Evolutionary conservation across 2,888 invertebrate genomes (phyloP).

Genomic region (Netelia melanura): DNA sequence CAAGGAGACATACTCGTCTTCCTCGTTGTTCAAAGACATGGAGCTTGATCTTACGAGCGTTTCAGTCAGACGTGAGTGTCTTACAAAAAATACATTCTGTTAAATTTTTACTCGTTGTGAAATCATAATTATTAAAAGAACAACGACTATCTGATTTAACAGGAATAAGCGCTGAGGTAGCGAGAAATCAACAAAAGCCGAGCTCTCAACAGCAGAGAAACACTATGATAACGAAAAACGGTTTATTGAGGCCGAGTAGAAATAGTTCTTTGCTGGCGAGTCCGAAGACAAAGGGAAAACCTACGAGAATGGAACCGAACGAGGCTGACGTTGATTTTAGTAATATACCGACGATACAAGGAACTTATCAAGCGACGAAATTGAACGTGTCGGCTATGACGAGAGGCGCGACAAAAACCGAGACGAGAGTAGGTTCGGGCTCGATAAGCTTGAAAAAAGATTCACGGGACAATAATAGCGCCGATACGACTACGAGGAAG

Average conservation of each 20-base stretch:
- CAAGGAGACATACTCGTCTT: conserved; percentile 90
- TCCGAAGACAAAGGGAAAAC: conserved; percentile 76
- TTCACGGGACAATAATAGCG: conserved; percentile 26
- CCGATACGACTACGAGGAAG: conserved; percentile 48
- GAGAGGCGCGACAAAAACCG: conserved; percentile 57
- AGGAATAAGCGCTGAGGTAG: conserved; percentile 78
- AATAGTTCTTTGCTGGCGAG: conserved; percentile 79
- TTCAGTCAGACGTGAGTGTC: conserved; percentile 88
- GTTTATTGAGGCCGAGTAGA: conserved; percentile 79
- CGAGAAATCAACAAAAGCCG: conserved; percentile 73
- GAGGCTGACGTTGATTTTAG: conserved; percentile 81
- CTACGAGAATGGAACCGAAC: conserved; percentile 74
- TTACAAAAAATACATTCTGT: conserved; percentile 10
- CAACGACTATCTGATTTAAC: conserved; percentile 15
- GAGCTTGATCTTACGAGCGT: conserved; percentile 91
- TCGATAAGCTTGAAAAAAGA: conserved; percentile 59
- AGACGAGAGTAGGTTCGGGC: conserved; percentile 60
- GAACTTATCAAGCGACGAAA: conserved; percentile 81
- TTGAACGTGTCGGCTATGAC: conserved; percentile 73
- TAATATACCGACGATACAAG: conserved; percentile 83
- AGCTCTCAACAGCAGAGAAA: conserved; percentile 78
- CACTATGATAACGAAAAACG: conserved; percentile 83
- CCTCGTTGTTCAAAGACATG: conserved; percentile 90
- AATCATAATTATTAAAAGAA: not conserved
- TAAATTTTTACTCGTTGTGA: not conserved